These are phyloP conservation scores for Haliclona indistincta DNA, from an alignment of 37 sponge, comb jelly and placozoan genomes.

Conservation along the genomic window DNA sequence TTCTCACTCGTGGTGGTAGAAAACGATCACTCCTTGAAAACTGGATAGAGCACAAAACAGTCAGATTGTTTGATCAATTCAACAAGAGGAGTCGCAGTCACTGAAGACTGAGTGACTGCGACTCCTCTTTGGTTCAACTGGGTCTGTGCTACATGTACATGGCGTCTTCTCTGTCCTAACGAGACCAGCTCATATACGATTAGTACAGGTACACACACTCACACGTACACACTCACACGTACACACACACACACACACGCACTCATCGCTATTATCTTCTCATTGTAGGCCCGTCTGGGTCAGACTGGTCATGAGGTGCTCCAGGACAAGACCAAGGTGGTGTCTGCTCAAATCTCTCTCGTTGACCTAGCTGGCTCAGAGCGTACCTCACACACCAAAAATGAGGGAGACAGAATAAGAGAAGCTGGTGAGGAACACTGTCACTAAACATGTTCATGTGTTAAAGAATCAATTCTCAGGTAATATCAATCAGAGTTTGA, in stretches of 20 bases:
- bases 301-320: slow-evolving; percentile 73
- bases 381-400: slow-evolving; percentile 84
- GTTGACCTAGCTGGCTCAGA: slow-evolving; percentile 99
- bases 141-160: too few species aligned
- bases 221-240: too few species aligned
- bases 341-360: slow-evolving; percentile 87
- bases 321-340: slow-evolving; percentile 16
- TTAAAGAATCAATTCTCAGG: slow-evolving; percentile 22
- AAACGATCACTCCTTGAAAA: slow-evolving; percentile 87
- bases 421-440: slow-evolving; percentile 92
- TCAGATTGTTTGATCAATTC: too few species aligned
- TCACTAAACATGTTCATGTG: too few species aligned
- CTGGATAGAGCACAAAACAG: slow-evolving; percentile 93
- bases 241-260: too few species aligned
- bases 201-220: too few species aligned
- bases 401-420: slow-evolving; percentile 75
- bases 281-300: slow-evolving; percentile 80
- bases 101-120: too few species aligned
- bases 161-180: too few species aligned
- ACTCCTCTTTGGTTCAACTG: too few species aligned
- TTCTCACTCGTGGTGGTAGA: slow-evolving; percentile 28
- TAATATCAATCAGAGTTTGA: slow-evolving; percentile 89
- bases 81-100: too few species aligned
- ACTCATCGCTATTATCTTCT: too few species aligned
- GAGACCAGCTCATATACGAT: too few species aligned